Percentiles rank a stretch among this genome's conserved stretches.
Conservation (phyloP, 2,113 vertebrate species). For the Chloropsis cyanopogon region DNA sequence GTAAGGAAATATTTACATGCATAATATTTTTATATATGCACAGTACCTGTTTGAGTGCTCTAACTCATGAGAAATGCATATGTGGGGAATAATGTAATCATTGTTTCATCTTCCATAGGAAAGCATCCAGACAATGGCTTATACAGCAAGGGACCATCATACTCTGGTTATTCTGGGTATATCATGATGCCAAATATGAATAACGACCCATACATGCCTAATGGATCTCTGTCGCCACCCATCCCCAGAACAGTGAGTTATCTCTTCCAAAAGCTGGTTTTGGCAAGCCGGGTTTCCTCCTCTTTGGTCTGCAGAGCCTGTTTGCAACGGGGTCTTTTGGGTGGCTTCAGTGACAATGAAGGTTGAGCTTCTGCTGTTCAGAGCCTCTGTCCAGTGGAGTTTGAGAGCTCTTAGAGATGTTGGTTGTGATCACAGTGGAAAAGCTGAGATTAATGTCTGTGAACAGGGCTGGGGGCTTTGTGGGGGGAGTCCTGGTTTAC, state of each 20-base stretch:
- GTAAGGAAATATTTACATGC: neutral
- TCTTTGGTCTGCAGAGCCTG: neutral
- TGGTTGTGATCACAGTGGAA: neutral
- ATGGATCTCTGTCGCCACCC: slow-evolving; percentile 95
- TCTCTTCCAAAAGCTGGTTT: neutral
- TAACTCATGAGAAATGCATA: neutral
- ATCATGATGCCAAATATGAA: slow-evolving; percentile 99
- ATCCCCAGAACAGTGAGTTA: slow-evolving; percentile 96
- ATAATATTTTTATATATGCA: neutral
- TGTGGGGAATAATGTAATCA: neutral
- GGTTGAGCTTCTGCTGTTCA: neutral
- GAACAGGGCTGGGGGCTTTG: neutral
- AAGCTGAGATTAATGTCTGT: neutral
- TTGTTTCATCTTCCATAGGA: slow-evolving; percentile 72
- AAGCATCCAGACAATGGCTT: slow-evolving; percentile 88
- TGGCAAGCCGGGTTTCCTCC: slow-evolving; percentile 23
- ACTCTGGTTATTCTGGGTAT: slow-evolving; percentile 93
- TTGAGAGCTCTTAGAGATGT: neutral
- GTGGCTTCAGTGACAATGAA: neutral
- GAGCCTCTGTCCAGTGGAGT: neutral
- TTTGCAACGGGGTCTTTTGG: fast-evolving
- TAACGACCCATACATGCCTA: slow-evolving; percentile 94
- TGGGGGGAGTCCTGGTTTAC: neutral
- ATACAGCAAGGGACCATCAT: slow-evolving; percentile 92
- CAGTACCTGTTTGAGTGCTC: neutral